Evolutionary conservation across 2,797 vertebrate species (phyloP).

Genomic region (Mallotus villosus): DNA sequence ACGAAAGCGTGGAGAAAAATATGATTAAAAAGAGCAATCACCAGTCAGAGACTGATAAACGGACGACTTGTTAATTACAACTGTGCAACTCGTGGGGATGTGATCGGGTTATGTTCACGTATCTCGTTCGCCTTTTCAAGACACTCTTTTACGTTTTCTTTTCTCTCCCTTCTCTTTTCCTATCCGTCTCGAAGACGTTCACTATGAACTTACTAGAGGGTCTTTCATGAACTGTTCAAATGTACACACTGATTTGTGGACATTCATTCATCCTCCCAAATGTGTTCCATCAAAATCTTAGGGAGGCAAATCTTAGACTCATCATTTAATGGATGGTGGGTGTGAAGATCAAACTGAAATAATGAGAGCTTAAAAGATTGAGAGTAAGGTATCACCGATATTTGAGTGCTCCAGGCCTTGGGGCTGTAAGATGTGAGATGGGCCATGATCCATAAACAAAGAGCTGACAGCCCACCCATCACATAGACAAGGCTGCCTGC

Average conservation of each 20-base stretch:
- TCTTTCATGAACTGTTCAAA: background rate
- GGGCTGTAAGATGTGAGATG: slow-evolving; percentile 64
- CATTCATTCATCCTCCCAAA: background rate
- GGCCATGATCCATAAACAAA: slow-evolving; percentile 80
- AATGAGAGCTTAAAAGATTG: slow-evolving; percentile 37
- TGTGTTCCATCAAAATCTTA: background rate
- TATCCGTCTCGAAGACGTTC: slow-evolving; percentile 1
- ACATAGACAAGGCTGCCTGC: slow-evolving; percentile 78
- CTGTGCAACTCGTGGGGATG: slow-evolving; percentile 82
- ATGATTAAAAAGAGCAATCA: slow-evolving; percentile 92
- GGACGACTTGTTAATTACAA: slow-evolving; percentile 86
- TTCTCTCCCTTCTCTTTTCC: slow-evolving; percentile 53
- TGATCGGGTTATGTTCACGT: slow-evolving; percentile 64
- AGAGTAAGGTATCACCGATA: slow-evolving; percentile 53
- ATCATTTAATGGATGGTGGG: background rate
- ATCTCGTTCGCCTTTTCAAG: slow-evolving; percentile 20
- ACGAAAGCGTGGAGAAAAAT: slow-evolving; percentile 78
- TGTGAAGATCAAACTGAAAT: background rate
- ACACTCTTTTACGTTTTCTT: slow-evolving; percentile 24
- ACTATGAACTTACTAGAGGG: slow-evolving; percentile 13
- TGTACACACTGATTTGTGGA: background rate
- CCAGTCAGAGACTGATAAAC: slow-evolving; percentile 85
- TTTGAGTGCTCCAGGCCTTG: slow-evolving; percentile 67
- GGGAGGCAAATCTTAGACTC: background rate
- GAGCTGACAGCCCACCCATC: slow-evolving; percentile 80